Percentiles rank a stretch among this genome's conserved stretches.
Evolutionary conservation across 2,113 vertebrate species (phyloP).

Genomic region (Lophius piscatorius): DNA sequence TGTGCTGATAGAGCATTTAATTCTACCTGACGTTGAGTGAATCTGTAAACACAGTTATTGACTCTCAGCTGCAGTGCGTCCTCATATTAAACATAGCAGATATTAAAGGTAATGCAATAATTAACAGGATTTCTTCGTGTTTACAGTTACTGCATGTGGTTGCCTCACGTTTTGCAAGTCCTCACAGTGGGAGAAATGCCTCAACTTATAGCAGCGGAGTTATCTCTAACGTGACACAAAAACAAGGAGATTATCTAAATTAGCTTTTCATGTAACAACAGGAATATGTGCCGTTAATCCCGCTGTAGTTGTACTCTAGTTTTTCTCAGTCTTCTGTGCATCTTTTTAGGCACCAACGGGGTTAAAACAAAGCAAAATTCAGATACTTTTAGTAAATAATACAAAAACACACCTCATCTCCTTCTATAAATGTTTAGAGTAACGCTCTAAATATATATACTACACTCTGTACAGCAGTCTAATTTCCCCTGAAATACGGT

Average conservation of each 20-base stretch:
- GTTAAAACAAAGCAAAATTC: conserved; percentile 5
- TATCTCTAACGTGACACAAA: conserved; percentile 43
- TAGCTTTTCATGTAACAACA: conserved; percentile 25
- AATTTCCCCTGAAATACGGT: conserved; percentile 57
- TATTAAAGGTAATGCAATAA: conserved; percentile 4
- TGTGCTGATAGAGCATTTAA: conserved; percentile 29
- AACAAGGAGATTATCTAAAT: conserved; percentile 15
- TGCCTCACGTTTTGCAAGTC: conserved; percentile 28
- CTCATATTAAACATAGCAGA: conserved; percentile 7
- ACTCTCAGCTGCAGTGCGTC: conserved; percentile 14
- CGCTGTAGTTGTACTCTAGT: neutral
- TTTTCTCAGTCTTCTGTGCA: neutral
- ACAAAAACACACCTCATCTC: conserved; percentile 44
- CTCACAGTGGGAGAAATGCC: conserved; percentile 7
- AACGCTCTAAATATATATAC: conserved; percentile 50
- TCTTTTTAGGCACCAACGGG: neutral
- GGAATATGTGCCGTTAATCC: neutral
- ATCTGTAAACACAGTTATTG: conserved; percentile 38
- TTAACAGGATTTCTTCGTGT: conserved; percentile 15
- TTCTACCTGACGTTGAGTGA: conserved; percentile 15
- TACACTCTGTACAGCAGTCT: conserved; percentile 28
- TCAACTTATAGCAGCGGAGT: conserved; percentile 35
- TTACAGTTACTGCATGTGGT: conserved; percentile 13
- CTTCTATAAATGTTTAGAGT: conserved; percentile 60
- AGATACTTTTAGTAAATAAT: neutral